Conservation (phyloP, 2,113 vertebrate species). For the Butastur rufipennis region DNA sequence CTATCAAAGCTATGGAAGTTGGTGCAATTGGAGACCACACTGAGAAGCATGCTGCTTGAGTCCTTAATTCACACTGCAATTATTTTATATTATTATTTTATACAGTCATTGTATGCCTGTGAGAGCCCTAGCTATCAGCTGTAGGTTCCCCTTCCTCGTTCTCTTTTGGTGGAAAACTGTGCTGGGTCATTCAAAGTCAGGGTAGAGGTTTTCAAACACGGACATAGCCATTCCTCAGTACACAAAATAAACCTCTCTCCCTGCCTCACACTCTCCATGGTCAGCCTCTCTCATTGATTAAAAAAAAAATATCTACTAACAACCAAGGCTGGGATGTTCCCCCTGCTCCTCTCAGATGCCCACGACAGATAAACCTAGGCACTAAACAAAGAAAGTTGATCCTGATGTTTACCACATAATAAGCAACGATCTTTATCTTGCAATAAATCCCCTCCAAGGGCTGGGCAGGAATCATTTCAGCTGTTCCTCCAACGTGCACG, state of each 20-base stretch:
- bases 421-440: neutral
- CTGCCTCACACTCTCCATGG: rapidly evolving
- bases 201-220: rapidly evolving
- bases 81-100: neutral
- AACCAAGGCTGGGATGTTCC: neutral
- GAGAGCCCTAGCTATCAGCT: neutral
- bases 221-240: neutral
- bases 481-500: rapidly evolving
- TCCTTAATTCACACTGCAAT: neutral
- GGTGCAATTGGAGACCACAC: rapidly evolving
- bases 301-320: neutral
- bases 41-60: neutral
- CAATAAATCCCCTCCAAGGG: neutral
- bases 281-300: neutral
- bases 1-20: rapidly evolving
- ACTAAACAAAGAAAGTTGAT: neutral
- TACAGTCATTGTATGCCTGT: rapidly evolving
- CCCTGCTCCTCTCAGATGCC: neutral
- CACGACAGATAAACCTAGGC: neutral
- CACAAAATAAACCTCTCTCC: neutral
- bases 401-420: rapidly evolving
- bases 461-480: neutral
- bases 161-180: neutral
- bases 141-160: neutral
- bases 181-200: neutral